Base-by-base conservation (phyloP, 2,888 invertebrate species). In the Amblyteles armatorius region DNA sequence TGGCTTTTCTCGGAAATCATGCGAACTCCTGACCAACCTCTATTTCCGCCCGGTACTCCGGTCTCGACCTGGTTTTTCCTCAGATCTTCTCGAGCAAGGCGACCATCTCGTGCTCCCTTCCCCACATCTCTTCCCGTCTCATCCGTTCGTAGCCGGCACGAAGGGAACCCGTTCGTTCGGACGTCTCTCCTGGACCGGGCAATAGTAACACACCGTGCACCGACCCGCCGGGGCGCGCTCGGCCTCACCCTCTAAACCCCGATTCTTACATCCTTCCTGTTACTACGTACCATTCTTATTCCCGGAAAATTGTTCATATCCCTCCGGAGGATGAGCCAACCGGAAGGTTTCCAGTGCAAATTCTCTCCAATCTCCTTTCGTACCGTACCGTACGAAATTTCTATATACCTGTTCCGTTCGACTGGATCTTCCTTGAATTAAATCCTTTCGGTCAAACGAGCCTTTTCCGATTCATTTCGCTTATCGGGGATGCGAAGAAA, bases 41-140 rank as follows among this genome's bases (percentile, higher is more conserved):
- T 83, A 83, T 83, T 85, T 85, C 77, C 77, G 65, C 69, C 68
- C 36, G 67, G 60, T 65, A 65, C 52, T 55, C 67, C 71, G 71
- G 48, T 50, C 72, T 83, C 85, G 85, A 85, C 85, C 85, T 74
- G 79, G 80, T 85, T 85, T 48, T 85, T 78, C 83, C 80, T 76
- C 73, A 83, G 83, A 85, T 85, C 73, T 80, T 77, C 77, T 40
- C 36, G 36, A 33, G 52, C 52, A 65, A 77, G 40, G 65, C 40
- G 67, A 67, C 73, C 55, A 68, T 52, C 76, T 85, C 72, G 29
- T 65, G 33, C 50, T 57, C 68, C 80, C 69, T 50, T 55, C 74
- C 57, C 55, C 71, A 63, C 60, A 76, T 80, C 79, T 67, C 77
- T 74, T 65, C 63, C 72, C 71, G 57, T 52, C 81, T 82, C 72